Evolutionary conservation across 1,140 invertebrate genomes (phyloP).

Genomic region (Zophobas atratus): DNA sequence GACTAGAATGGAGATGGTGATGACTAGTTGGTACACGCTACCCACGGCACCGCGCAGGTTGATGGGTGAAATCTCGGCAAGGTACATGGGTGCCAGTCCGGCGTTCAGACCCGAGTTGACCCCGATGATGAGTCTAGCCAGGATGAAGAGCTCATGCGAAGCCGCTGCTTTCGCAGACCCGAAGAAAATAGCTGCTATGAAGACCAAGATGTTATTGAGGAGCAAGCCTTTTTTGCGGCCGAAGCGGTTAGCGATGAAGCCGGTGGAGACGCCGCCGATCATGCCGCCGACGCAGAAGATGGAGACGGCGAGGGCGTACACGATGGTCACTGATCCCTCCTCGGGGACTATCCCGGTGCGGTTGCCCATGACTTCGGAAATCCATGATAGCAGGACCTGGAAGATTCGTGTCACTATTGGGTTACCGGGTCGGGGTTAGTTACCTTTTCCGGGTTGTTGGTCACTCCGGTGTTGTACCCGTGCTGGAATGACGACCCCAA

Average conservation of each 20-base stretch:
- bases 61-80: slow-evolving; percentile 87
- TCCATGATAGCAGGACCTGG: slow-evolving; percentile 81
- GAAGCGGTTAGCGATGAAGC: slow-evolving; percentile 61
- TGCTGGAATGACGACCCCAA: slow-evolving; percentile 91
- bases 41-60: slow-evolving; percentile 85
- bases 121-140: slow-evolving; percentile 84
- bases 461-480: slow-evolving; percentile 92
- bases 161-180: slow-evolving; percentile 73
- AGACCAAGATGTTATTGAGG: slow-evolving; percentile 85
- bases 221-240: slow-evolving; percentile 85
- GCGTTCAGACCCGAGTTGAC: slow-evolving; percentile 87
- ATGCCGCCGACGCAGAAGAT: slow-evolving; percentile 92
- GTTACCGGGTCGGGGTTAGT: slow-evolving; percentile 43
- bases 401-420: no score
- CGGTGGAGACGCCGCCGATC: slow-evolving; percentile 74
- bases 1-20: slow-evolving; percentile 87
- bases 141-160: slow-evolving; percentile 83
- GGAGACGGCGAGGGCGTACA: slow-evolving; percentile 83
- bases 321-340: slow-evolving; percentile 2
- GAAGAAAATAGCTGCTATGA: slow-evolving; percentile 77
- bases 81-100: slow-evolving; percentile 86
- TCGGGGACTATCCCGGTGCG: slow-evolving; percentile 60
- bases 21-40: slow-evolving; percentile 87
- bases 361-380: slow-evolving; percentile 73
- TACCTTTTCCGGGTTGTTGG: slow-evolving; percentile 87